Base-by-base conservation (phyloP, 1,140 invertebrate genomes). In the Semibalanus balanoides region DNA sequence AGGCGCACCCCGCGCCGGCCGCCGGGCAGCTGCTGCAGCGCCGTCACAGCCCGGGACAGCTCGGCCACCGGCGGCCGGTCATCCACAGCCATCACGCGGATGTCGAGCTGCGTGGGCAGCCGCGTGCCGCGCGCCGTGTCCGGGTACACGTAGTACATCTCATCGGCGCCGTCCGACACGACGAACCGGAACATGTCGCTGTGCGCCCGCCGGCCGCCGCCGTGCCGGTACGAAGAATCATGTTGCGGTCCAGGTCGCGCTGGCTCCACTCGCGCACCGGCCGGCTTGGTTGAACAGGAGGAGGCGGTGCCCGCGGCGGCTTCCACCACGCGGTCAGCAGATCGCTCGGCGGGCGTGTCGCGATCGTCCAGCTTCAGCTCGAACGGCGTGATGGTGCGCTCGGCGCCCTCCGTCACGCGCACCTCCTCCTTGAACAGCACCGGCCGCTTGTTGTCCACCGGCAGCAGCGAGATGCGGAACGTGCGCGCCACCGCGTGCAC, bases 401-500 rank as follows among this genome's bases (percentile, higher is more conserved):
- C 79, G 71, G 80, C 81, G 25, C 83, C 84, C 81, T 84, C 84
- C 76, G 81, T 81, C 0, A 85, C 79, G 31, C 80, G 78, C 14
- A 85, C 75, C 14, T 81, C 79, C n/a, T 80, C 80, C 30, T 82
- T 80, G 78, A 83, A 81, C 19, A 85, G 76, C 3, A 84, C 80
- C 0, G 85, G 85, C 75, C 82, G 83, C 75, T 84, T 83, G 79
- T 85, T 85, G 78, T 85, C 83, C 5, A 84, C 81, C 78, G 83
- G 82, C 51, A 79, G 84, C 25, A 85, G 78, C 0, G 84, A 82
- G 74, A 85, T 84, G 74, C 83, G 77, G 77, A 85, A 85, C 19
- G 83, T 84, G 25, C 83, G 76, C 31, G 78, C 80, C 0, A 85
- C 83, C 22, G 81, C 82, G 78, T 85, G 84, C 76, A 79, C 82